Conservation (phyloP, 2,113 vertebrate genomes). For the Malurus alboscapulatus region DNA sequence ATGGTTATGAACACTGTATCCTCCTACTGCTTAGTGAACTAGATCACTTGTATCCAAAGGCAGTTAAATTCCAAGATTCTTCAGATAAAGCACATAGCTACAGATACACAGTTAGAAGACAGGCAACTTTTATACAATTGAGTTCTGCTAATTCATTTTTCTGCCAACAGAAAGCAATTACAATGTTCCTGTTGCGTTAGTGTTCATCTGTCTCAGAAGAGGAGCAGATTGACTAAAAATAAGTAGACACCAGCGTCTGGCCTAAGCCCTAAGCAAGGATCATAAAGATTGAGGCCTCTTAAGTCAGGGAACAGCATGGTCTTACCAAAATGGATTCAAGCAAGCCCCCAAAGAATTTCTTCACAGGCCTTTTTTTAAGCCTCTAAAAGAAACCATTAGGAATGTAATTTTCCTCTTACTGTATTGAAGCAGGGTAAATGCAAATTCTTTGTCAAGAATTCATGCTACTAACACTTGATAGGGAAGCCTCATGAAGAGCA, state of each 20-base stretch:
- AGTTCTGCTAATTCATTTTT: neutral
- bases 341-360: neutral
- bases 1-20: neutral
- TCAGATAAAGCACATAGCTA: neutral
- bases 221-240: neutral
- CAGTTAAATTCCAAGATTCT: neutral
- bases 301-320: neutral
- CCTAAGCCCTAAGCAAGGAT: neutral
- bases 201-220: neutral
- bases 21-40: neutral
- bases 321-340: neutral
- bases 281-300: neutral
- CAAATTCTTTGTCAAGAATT: neutral
- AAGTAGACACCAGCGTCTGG: neutral
- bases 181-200: neutral
- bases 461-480: neutral
- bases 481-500: neutral
- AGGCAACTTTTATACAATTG: neutral
- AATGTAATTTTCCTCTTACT: neutral
- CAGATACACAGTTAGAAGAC: neutral
- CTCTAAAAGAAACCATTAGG: neutral
- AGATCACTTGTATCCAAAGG: neutral
- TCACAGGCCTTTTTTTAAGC: neutral
- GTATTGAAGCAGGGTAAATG: neutral
- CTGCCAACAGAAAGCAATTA: neutral